Percentiles rank a stretch among this genome's conserved stretches.
Evolutionary conservation across 2,113 vertebrate species (phyloP).

Genomic region (Phalacrocorax pelagicus): DNA sequence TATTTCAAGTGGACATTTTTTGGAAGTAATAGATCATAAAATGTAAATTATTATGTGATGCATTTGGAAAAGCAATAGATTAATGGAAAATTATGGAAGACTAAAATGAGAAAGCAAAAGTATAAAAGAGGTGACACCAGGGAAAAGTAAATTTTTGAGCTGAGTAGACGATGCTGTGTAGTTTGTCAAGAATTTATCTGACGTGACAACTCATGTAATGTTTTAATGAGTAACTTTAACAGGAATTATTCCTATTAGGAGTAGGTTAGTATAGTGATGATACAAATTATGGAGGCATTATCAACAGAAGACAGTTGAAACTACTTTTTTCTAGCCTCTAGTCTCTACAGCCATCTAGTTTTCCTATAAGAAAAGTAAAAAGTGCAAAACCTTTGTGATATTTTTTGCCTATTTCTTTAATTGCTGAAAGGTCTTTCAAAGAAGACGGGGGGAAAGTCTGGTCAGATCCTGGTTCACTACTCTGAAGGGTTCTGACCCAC

Average conservation of each 20-base stretch:
- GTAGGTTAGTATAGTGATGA: not conserved
- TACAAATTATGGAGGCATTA: not conserved
- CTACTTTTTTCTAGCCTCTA: not conserved
- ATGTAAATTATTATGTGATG: not conserved
- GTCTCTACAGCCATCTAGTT: not conserved
- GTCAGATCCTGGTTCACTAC: not conserved
- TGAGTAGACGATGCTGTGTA: not conserved
- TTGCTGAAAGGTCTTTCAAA: not conserved
- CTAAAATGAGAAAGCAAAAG: not conserved
- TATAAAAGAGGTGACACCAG: not conserved
- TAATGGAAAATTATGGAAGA: not conserved
- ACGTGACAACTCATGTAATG: not conserved
- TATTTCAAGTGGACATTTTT: not conserved
- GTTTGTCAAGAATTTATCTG: not conserved
- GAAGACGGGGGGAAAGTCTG: not conserved
- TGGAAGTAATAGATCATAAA: not conserved
- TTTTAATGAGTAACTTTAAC: not conserved
- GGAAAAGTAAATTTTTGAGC: not conserved
- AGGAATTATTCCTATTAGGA: not conserved
- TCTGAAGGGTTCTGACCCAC: not conserved
- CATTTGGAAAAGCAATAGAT: not conserved
- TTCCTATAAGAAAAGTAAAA: not conserved
- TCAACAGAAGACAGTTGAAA: not conserved
- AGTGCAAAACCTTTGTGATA: not conserved
- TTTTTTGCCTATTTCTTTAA: not conserved